Evolutionary conservation across 2,888 invertebrate species (phyloP).

Genomic region (Leptogaster cylindrica): DNA sequence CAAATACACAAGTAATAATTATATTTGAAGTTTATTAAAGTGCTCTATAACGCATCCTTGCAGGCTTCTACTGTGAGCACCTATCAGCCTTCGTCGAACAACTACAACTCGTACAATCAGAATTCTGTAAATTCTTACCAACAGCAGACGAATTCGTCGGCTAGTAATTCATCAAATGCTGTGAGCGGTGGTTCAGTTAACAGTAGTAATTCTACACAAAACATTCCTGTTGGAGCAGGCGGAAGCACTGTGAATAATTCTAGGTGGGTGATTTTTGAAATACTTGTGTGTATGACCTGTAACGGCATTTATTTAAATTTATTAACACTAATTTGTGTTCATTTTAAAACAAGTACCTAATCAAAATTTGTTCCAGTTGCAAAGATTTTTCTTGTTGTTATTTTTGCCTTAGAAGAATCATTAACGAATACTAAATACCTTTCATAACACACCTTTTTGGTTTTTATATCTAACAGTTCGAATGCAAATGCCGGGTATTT

Average conservation of each 20-base stretch:
- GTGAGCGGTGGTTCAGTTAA: constrained; percentile 47
- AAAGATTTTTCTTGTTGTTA: background rate
- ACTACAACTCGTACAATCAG: constrained; percentile 60
- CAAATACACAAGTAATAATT: constrained; percentile 56
- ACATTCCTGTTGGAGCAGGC: constrained; percentile 61
- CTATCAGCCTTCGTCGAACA: constrained; percentile 58
- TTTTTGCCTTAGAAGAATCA: constrained; percentile 10
- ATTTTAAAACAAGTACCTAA: too few relatives aligned
- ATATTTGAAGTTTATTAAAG: background rate
- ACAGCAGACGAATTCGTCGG: constrained; percentile 52
- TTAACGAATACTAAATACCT: constrained; percentile 34
- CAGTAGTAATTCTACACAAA: constrained; percentile 57
- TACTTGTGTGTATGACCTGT: background rate
- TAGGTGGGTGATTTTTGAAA: constrained; percentile 53
- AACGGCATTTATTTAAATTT: background rate
- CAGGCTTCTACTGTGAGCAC: constrained; percentile 58
- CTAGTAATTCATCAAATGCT: constrained; percentile 44
- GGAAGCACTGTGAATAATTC: constrained; percentile 57
- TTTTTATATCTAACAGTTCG: constrained; percentile 54
- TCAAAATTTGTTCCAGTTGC: too few relatives aligned
- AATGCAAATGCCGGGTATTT: constrained; percentile 62
- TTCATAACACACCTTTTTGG: constrained; percentile 45
- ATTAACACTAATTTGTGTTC: too few relatives aligned
- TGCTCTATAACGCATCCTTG: background rate
- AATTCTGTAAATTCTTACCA: constrained; percentile 61